Evolutionary conservation across 2,797 vertebrate species (phyloP), one percentile per base, ranked within the genome.

Genomic region (Euphonia xanthogaster): DNA sequence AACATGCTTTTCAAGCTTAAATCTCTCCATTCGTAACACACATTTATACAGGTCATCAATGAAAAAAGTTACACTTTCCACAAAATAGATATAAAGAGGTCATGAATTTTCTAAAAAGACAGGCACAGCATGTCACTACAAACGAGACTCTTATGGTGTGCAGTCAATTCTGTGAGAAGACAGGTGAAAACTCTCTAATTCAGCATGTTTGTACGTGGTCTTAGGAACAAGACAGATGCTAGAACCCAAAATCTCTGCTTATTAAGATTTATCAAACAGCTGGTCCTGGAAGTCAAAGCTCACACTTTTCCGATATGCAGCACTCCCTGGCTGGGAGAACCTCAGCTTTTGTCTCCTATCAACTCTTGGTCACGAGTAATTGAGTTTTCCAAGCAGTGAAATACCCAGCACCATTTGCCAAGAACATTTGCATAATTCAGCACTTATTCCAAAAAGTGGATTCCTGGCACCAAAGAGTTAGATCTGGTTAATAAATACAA

Each of bases 151-250:
- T 92, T 42, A 92, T 68, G 63, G 94, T 71, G 94, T 86, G 97
- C 96, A 96, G 95, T 97, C 95, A 93, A 96, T 96, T 90, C 97
- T 97, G 98, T 98, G 98, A 98, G 98, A 97, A 98, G 98, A 98
- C 98, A 97, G 97, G 97, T 98, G 87, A 94, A 97, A 98, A 97
- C 98, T 98, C 98, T 98, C 98, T 97, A 96, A 97, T 98, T 97
- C 93, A 97, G 78, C 94, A 93, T 94, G 85, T 94, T 95, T 53
- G 72, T 86, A 94, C 5, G 1, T 21, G 83, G 87, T 62, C 93
- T 90, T 62, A 84, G 91, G 42, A 93, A 94, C 93, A 96, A 97
- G 96, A 97, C 94, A 96, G 95, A 96, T 73, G 93, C 95, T 86
- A 91, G 22, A 92, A 75, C 4, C 62, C 80, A 48, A 78, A 88